These are phyloP conservation scores for Willowsia nigromaculata DNA, from an alignment of 2,888 invertebrate genomes.

Conservation along the genomic window DNA sequence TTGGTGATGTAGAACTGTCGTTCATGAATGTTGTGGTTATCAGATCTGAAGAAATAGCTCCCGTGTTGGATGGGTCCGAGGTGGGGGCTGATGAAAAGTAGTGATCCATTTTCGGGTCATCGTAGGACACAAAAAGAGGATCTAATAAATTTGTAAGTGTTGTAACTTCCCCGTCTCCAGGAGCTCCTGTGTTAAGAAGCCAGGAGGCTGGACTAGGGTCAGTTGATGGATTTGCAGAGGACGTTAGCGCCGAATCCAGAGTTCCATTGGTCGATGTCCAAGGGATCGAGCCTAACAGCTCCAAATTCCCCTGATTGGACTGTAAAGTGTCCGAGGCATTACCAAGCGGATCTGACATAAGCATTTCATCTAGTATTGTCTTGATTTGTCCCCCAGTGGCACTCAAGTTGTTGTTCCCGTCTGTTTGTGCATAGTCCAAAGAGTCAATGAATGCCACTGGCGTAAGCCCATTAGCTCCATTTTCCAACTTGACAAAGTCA, in stretches of 20 bases:
- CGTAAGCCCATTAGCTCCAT: conserved; percentile 70
- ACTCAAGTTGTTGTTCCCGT: conserved; percentile 75
- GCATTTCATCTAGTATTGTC: conserved; percentile 78
- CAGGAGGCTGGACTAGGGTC: conserved; percentile 70
- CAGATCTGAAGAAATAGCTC: conserved; percentile 72
- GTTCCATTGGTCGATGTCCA: conserved; percentile 71
- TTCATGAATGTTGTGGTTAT: conserved; percentile 74
- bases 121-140: conserved; percentile 78
- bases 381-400: conserved; percentile 71
- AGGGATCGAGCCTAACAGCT: conserved; percentile 75
- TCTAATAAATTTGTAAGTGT: conserved; percentile 78
- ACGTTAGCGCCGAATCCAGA: conserved; percentile 49
- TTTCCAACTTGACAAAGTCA: conserved; percentile 76
- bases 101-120: conserved; percentile 75
- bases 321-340: conserved; percentile 57
- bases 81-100: conserved; percentile 63
- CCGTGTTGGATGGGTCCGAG: conserved; percentile 48
- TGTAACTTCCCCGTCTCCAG: conserved; percentile 76
- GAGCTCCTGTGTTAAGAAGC: conserved; percentile 68
- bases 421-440: conserved; percentile 74
- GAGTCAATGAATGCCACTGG: conserved; percentile 78
- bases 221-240: conserved; percentile 39
- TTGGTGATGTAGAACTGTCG: conserved; percentile 69
- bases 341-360: conserved; percentile 72
- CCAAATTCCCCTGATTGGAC: conserved; percentile 70